A percentile compares a stretch with the other conserved stretches of the same genome.
phyloP scores from a whole-genome alignment of 2,113 vertebrate species.

The Elanus axillaris region DNA sequence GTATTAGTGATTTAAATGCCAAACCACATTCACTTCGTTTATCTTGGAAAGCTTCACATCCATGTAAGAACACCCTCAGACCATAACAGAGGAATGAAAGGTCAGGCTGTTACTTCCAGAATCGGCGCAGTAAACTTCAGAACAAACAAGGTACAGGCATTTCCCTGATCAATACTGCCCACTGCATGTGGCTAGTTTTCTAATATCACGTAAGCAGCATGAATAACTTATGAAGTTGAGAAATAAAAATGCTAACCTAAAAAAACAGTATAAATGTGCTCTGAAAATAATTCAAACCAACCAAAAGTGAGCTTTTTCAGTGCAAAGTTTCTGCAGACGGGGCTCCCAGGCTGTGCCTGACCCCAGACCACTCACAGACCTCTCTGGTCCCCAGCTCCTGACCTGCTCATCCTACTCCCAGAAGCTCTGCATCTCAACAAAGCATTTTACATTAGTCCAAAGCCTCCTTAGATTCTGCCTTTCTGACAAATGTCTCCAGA shows the following conservation, averaged over 20 bases:
- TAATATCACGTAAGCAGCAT: not conserved
- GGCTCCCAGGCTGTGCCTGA: not conserved
- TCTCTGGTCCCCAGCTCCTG: not conserved
- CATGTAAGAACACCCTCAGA: conserved; percentile 48
- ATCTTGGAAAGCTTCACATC: conserved; percentile 65
- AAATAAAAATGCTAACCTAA: not conserved
- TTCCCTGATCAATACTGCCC: not conserved
- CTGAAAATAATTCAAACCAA: not conserved
- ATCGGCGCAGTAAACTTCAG: not conserved
- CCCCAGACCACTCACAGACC: not conserved
- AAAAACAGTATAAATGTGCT: not conserved
- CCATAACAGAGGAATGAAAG: conserved; percentile 63
- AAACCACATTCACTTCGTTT: conserved; percentile 60
- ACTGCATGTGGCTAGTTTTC: not conserved
- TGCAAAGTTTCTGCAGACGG: not conserved
- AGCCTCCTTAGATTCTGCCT: not conserved
- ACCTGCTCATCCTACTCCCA: not conserved
- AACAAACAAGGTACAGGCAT: not conserved
- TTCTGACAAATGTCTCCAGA: not conserved
- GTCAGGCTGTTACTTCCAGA: conserved; percentile 60
- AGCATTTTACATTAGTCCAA: not conserved
- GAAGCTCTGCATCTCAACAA: not conserved
- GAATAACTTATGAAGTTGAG: not conserved
- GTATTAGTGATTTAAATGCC: conserved; percentile 58
- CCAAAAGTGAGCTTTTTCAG: not conserved